Evolutionary conservation across 2,888 invertebrate genomes (phyloP).

Genomic region (Mythimna lalbum): DNA sequence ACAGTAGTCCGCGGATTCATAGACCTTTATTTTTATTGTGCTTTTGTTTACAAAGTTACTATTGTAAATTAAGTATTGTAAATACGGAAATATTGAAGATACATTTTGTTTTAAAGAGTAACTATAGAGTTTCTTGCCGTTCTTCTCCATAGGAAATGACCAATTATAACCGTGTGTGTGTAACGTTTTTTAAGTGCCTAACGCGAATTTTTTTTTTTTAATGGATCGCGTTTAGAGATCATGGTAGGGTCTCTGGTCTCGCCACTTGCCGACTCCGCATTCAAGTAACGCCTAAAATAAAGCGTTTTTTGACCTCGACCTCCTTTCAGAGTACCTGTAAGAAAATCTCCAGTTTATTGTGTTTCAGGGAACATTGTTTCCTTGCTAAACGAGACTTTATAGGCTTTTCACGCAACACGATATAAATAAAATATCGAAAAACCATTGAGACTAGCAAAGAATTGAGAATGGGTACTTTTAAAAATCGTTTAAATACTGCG

Average conservation of each 20-base stretch:
- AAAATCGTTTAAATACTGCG: conserved; percentile 30
- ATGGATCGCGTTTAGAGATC: no score
- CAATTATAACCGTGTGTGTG: no score
- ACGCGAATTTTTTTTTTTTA: no score
- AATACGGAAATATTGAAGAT: no score
- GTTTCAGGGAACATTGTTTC: conserved; percentile 52
- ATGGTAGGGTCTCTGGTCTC: background rate
- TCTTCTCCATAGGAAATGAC: no score
- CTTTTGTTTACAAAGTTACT: no score
- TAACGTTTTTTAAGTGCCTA: no score
- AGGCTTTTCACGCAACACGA: conserved; percentile 41
- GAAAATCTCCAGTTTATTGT: conserved; percentile 55
- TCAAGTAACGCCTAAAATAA: conserved; percentile 34
- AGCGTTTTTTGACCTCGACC: conserved; percentile 42
- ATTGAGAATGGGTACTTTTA: conserved; percentile 35
- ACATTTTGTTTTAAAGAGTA: no score
- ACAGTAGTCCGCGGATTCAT: no score
- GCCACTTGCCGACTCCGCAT: conserved; percentile 6
- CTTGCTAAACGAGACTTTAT: conserved; percentile 51
- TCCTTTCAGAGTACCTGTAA: conserved; percentile 43
- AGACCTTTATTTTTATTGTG: no score
- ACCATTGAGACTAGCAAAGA: conserved; percentile 47
- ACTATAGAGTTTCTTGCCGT: no score
- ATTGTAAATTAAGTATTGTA: no score
- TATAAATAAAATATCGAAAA: conserved; percentile 63